Evolutionary conservation across 2,888 invertebrate species (phyloP).

Genomic region (Fragum fragum): DNA sequence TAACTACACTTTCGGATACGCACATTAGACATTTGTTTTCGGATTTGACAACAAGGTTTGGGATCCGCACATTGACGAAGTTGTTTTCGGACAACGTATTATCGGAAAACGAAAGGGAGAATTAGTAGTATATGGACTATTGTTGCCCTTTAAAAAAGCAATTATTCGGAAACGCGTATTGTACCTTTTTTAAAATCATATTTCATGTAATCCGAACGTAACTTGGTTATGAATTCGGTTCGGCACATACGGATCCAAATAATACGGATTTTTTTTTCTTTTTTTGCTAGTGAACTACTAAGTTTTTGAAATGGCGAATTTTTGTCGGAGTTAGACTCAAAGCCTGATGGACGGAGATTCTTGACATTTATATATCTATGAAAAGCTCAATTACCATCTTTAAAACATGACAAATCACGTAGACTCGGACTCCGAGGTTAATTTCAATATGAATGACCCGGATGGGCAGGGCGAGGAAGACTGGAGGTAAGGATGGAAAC

Average conservation of each 20-base stretch:
- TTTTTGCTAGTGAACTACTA: too few relatives aligned
- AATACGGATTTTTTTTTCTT: too few relatives aligned
- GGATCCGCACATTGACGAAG: neutral
- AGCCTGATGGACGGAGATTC: too few relatives aligned
- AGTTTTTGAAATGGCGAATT: too few relatives aligned
- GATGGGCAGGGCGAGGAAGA: constrained; percentile 2
- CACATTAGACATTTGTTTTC: too few relatives aligned
- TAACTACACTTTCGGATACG: too few relatives aligned
- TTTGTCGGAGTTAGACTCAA: neutral
- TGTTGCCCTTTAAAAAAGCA: neutral
- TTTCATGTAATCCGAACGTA: neutral
- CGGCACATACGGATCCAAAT: too few relatives aligned
- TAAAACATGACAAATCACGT: constrained; percentile 23
- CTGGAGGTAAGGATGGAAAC: neutral
- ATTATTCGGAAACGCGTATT: neutral
- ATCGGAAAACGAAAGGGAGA: neutral
- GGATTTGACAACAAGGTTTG: neutral
- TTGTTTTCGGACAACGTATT: neutral
- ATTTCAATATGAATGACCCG: constrained; percentile 40
- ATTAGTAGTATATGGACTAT: neutral
- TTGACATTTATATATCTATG: too few relatives aligned
- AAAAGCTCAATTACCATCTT: too few relatives aligned
- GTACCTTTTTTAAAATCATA: too few relatives aligned
- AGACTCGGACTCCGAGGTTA: constrained; percentile 35
- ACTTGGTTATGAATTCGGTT: too few relatives aligned